Conservation (phyloP, 1,140 invertebrate species). For the Temnothorax curvispinosus region DNA sequence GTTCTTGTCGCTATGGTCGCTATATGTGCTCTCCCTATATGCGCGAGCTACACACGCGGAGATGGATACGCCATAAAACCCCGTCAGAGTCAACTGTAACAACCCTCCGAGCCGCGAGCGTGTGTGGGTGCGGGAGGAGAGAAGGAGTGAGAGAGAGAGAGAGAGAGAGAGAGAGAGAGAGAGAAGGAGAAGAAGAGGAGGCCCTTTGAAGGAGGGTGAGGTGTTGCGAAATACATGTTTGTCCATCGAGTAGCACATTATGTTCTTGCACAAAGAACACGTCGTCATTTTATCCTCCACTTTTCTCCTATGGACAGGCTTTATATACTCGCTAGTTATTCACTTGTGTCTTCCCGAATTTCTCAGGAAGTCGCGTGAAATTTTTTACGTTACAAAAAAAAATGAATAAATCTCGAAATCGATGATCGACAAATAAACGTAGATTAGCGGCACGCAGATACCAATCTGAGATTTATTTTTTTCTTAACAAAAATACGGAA, state of each 20-base stretch:
- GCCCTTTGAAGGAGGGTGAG: slow-evolving; percentile 1
- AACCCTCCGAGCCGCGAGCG: slow-evolving; percentile 69
- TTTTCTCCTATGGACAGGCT: background rate
- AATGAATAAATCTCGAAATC: background rate
- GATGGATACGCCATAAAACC: slow-evolving; percentile 78
- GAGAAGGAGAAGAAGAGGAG: background rate
- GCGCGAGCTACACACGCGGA: slow-evolving; percentile 41
- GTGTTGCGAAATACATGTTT: slow-evolving; percentile 14
- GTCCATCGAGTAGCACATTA: slow-evolving; percentile 30
- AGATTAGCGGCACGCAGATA: background rate
- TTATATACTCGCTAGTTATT: slow-evolving; percentile 9
- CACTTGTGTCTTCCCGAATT: background rate
- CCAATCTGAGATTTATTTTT: background rate
- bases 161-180: background rate
- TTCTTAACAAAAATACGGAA: background rate
- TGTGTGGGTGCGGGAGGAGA: slow-evolving; percentile 47
- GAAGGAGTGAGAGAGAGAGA: background rate
- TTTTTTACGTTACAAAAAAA: background rate
- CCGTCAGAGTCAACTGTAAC: slow-evolving; percentile 74
- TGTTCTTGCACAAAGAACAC: slow-evolving; percentile 27
- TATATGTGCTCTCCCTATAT: slow-evolving; percentile 6
- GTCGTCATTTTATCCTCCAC: background rate
- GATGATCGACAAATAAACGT: background rate
- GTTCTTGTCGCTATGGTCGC: slow-evolving; percentile 39
- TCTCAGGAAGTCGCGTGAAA: background rate